These are phyloP conservation scores for Ctenopoma multispine DNA, from an alignment of 2,797 vertebrate genomes.

Conservation along the genomic window DNA sequence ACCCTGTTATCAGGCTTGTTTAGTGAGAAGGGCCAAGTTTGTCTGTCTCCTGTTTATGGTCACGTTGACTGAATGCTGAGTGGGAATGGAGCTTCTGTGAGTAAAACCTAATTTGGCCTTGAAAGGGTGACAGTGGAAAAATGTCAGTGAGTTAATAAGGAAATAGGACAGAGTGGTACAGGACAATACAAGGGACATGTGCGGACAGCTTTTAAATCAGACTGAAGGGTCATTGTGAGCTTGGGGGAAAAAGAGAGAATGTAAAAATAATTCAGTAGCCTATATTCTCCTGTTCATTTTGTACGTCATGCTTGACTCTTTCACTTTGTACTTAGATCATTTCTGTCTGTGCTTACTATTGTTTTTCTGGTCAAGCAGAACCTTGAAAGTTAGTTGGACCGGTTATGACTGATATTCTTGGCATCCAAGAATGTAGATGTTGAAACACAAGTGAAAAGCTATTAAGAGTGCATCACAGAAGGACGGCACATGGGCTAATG, in stretches of 20 bases:
- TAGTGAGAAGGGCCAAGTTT: conserved; percentile 23
- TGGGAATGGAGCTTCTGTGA: conserved; percentile 61
- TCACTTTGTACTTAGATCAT: not conserved
- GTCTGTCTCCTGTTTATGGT: conserved; percentile 24
- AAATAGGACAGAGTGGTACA: conserved; percentile 37
- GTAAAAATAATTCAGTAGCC: not conserved
- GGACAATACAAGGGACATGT: not conserved
- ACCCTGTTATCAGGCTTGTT: conserved; percentile 54
- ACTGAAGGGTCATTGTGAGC: not conserved
- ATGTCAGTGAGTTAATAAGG: conserved; percentile 43
- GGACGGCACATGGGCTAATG: not conserved
- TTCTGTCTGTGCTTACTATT: not conserved
- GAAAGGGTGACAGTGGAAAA: conserved; percentile 32
- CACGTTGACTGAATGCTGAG: conserved; percentile 11
- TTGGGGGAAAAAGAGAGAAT: not conserved
- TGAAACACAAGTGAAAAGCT: not conserved
- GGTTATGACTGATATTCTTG: conserved; percentile 22
- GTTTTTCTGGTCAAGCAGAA: conserved; percentile 19
- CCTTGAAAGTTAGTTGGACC: conserved; percentile 4
- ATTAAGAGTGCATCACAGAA: not conserved
- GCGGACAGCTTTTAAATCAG: conserved; percentile 23
- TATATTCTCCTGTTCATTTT: not conserved
- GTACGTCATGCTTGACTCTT: too few species aligned
- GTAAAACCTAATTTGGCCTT: conserved; percentile 50
- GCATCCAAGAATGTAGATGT: not conserved